Evolutionary conservation across 2,113 vertebrate genomes (phyloP), one percentile per base, ranked within the genome.

Genomic region (Melospiza georgiana): DNA sequence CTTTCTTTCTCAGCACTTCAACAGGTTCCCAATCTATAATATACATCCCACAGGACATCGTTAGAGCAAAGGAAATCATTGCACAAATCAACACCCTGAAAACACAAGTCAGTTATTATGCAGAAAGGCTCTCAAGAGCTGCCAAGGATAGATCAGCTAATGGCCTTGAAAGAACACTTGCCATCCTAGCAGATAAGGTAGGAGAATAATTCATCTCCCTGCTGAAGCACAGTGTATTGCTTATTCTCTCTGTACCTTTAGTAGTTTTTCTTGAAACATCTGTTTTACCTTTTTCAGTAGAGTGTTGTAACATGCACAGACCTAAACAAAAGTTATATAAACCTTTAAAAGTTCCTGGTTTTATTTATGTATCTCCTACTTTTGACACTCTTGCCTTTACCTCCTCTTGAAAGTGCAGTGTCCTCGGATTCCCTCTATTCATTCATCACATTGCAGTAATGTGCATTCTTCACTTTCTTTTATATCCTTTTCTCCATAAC

Each of bases 101-200:
- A 98, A 99, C 99, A 4, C 99, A 99, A 98, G 99, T 99, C 96
- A 98, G 98, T 97, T 99, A 99, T 98, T 99, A 99, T 21, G 98
- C 99, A 8, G 99, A 99, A 95, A 98, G 99, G 51, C 99, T 99
- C 51, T 99, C 99, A 5, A 97, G 99, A 86, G 98, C 99, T 6
- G 99, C 99, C 82, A 99, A 99, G 97, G 99, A 99, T 35, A 98
- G 98, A 87, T 99, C 99, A 11, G 98, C 99, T 94, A 99, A 98
- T 46, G 99, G 99, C 33, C 98, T 99, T 82, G 99, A 99, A 96
- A 98, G 99, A 97, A 99, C 99, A 2, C 98, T 99, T 1, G 97
- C 99, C 81, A 99, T 99, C 93, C 97, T 99, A 89, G 98, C 99
- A 57, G 99, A 99, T 95, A 99, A 99, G 99, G 99, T 99, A 96